phyloP scores from a whole-genome alignment of 2,888 invertebrate genomes.

The Pardosa pseudoannulata region DNA sequence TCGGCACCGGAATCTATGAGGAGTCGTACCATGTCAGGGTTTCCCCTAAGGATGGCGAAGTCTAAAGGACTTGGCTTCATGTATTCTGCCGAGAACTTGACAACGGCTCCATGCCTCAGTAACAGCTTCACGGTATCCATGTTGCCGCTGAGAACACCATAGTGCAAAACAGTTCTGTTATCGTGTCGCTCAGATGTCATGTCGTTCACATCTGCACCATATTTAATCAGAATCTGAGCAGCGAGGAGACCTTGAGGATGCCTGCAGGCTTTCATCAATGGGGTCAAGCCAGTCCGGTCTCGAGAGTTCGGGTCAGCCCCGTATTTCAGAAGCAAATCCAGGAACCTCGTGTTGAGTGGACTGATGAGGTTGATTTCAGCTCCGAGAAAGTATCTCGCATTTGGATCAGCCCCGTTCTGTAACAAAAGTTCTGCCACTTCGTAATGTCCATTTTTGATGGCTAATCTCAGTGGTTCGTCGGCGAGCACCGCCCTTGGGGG shows the following conservation, averaged over 20 bases:
- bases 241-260: conserved; percentile 87
- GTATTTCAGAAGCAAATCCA: conserved; percentile 88
- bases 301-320: conserved; percentile 92
- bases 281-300: conserved; percentile 91
- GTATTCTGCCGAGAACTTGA: conserved; percentile 82
- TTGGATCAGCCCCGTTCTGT: conserved; percentile 91
- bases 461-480: conserved; percentile 92
- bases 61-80: conserved; percentile 89
- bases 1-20: conserved; percentile 82
- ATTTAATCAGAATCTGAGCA: conserved; percentile 85
- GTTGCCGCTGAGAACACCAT: conserved; percentile 88
- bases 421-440: conserved; percentile 82
- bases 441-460: conserved; percentile 90
- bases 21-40: conserved; percentile 83
- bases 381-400: conserved; percentile 86
- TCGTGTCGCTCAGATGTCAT: conserved; percentile 91
- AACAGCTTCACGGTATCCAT: conserved; percentile 85
- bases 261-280: conserved; percentile 92
- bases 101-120: conserved; percentile 87
- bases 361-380: conserved; percentile 92
- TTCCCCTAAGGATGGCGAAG: conserved; percentile 88
- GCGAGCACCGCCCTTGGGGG: conserved; percentile 74
- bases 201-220: conserved; percentile 91
- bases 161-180: conserved; percentile 88
- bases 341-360: conserved; percentile 85